A percentile compares a stretch with the other conserved stretches of the same genome.
phyloP scores from a whole-genome alignment of 2,888 invertebrate species.

The Smittia sp. region DNA sequence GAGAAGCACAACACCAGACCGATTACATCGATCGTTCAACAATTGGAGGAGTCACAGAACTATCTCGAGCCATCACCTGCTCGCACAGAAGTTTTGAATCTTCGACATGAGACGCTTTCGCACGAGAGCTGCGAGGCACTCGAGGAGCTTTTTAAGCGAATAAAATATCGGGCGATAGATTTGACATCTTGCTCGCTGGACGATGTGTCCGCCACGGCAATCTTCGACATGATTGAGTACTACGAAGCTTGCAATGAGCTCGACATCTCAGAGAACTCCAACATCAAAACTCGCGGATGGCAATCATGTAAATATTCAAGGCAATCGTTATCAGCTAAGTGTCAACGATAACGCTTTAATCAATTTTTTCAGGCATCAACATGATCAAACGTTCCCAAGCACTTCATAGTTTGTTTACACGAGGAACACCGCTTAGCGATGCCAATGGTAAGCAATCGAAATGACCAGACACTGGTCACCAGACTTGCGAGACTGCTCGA shows the following conservation, averaged over 20 bases:
- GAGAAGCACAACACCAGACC: slow-evolving; percentile 68
- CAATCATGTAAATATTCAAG: slow-evolving; percentile 74
- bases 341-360: slow-evolving; percentile 7
- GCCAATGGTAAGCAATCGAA: slow-evolving; percentile 44
- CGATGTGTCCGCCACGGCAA: slow-evolving; percentile 64
- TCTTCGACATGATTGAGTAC: slow-evolving; percentile 91
- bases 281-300: slow-evolving; percentile 78
- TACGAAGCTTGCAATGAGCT: slow-evolving; percentile 79
- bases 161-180: slow-evolving; percentile 53
- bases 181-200: slow-evolving; percentile 51
- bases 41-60: slow-evolving; percentile 61
- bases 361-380: slow-evolving; percentile 44
- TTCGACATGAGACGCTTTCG: slow-evolving; percentile 62
- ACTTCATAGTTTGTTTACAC: slow-evolving; percentile 50
- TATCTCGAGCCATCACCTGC: slow-evolving; percentile 47
- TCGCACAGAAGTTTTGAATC: slow-evolving; percentile 61
- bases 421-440: slow-evolving; percentile 52
- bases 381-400: slow-evolving; percentile 52
- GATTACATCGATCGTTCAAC: slow-evolving; percentile 66
- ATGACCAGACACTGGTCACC: too few relatives aligned
- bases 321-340: slow-evolving; percentile 57
- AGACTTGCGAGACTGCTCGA: too few relatives aligned
- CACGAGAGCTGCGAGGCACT: slow-evolving; percentile 73
- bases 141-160: slow-evolving; percentile 77
- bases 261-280: slow-evolving; percentile 72